Evolutionary conservation across 2,113 vertebrate genomes (phyloP), one percentile per base, ranked within the genome.

Genomic region (Barbus barbus): DNA sequence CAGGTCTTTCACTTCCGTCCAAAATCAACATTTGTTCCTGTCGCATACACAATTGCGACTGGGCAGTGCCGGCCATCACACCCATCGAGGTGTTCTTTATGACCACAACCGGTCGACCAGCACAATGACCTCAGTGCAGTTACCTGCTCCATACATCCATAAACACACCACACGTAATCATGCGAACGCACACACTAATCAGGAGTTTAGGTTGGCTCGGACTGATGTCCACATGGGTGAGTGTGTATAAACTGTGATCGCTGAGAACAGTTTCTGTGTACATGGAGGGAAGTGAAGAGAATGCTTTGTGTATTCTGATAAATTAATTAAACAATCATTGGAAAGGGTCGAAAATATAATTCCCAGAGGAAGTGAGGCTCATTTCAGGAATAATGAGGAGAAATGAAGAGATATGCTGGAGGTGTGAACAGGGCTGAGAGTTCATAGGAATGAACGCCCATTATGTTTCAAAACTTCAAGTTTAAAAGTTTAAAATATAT

Each of bases 291-390:
- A 84, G 84, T 82, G n/a, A 65, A 78, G 33, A 73, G 20, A 86
- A 89, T 82, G 53, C 78, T 83, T 90, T 85, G 88, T 36, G 9
- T 88, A 86, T 83, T 83, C 81, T 58, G 46, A 56, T 88, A 87
- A 51, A 89, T 87, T 88, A 84, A 84, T 88, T 82, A 86, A 87
- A 89, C 89, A 86, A 82, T 78, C 13, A 51, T 87, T 88, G 90
- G 89, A 89, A 93, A 88, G 51, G 86, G 79, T 89, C 3, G 36
- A 81, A 81, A 63, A 79, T 73, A 72, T 0, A 46, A 77, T 89
- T 91, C 84, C 87, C 77, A 85, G 72, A 92, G 90, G 89, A 93
- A 90, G 87, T 78, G 51, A 90, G 44, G 82, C 80, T 82, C 26
- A 69, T 44, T 75, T 31, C 33, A 38, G 67, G 83, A 63, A 84